phyloP scores from a whole-genome alignment of 2,888 invertebrate species.

The Drosophila koepferae region DNA sequence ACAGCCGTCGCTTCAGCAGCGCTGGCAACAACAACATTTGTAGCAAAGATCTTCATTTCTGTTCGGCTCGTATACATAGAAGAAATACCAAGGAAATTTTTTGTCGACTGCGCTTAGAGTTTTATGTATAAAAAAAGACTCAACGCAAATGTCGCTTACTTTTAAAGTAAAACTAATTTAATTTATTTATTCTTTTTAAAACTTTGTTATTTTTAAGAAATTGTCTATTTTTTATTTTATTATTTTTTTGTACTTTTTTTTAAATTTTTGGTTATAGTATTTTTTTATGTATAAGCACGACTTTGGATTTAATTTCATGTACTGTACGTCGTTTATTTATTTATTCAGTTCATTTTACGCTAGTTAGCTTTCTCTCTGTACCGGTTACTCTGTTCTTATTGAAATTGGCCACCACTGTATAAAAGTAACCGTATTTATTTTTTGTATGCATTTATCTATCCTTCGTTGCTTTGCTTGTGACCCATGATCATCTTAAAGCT shows the following conservation, averaged over 20 bases:
- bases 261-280: constrained; percentile 6
- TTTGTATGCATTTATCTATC: constrained; percentile 17
- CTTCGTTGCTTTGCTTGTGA: constrained; percentile 23
- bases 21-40: constrained; percentile 51
- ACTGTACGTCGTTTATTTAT: constrained; percentile 30
- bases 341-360: constrained; percentile 27
- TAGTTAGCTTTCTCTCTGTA: background rate
- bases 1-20: constrained; percentile 28
- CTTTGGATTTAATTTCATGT: constrained; percentile 45
- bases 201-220: constrained; percentile 25
- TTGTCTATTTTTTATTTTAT: constrained; percentile 26
- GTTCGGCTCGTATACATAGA: constrained; percentile 56
- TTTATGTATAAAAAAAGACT: constrained; percentile 51
- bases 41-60: constrained; percentile 79
- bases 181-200: constrained; percentile 24
- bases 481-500: constrained; percentile 33
- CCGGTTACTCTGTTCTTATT: constrained; percentile 25
- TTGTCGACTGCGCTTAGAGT: constrained; percentile 27
- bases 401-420: constrained; percentile 33
- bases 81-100: background rate
- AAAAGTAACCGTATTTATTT: constrained; percentile 42
- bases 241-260: constrained; percentile 19
- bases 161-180: constrained; percentile 42
- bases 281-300: constrained; percentile 23
- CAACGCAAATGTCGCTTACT: constrained; percentile 25